Base-by-base conservation (phyloP, 2,797 vertebrate species). In the Setipinna tenuifilis region DNA sequence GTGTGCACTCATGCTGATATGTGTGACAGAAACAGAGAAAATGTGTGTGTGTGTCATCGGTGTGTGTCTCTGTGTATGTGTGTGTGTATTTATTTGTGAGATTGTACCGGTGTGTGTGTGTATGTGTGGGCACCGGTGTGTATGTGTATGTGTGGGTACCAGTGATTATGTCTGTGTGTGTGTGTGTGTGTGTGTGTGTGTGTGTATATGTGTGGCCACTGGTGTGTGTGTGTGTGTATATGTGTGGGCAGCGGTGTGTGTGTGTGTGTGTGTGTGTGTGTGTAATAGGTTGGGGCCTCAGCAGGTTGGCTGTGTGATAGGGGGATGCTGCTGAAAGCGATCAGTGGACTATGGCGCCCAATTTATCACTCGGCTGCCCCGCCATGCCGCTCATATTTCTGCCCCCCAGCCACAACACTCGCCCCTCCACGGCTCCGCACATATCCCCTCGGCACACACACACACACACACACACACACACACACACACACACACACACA, bases 341-440 rank as follows among this genome's bases (percentile, higher is more conserved):
- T 89, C 89, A 88, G 23, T 90, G 87, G 65, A 83, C 65, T 88
- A 85, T 87, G 84, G 87, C 87, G 88, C 86, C 87, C 90, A 90
- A 88, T 90, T 90, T 89, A 87, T 89, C 88, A 90, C 83, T 83
- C 87, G 83, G 86, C 80, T 89, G 86, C 71, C 84, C 83, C 86
- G 71, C 87, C 86, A 88, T 90, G 86, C 82, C 83, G 41, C 85
- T 84, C 81, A 50, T 86, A 50, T 88, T 85, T 82, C 82, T 84
- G 25, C 48, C 65, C 54, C 35, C 35, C 75, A 59, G 87, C 62
- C 17, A 35, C 68, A 75, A 75, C 68, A 75, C 68, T 65, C 23
- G 23, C 25, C 11, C 2, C 50, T 54, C 84, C 61, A 7, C 50
- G 86, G 82, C 81, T 81, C 85, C 28, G 21, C 35, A 16, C 7